Conservation (phyloP, 2,113 vertebrate genomes). For the Caretta caretta region DNA sequence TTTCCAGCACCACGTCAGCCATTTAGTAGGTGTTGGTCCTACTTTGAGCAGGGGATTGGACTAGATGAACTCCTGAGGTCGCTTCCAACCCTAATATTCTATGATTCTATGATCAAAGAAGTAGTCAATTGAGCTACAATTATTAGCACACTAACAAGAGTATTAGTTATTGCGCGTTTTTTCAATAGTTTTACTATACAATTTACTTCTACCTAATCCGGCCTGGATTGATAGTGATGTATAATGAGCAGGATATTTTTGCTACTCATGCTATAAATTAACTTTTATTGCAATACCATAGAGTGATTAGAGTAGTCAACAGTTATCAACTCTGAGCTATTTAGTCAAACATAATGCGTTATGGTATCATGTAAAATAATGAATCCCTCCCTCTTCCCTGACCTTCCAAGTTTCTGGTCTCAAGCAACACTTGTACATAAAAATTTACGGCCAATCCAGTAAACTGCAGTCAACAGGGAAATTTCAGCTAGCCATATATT, state of each 20-base stretch:
- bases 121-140: not conserved
- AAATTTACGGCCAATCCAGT: not conserved
- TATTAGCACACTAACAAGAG: conserved; percentile 27
- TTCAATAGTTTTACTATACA: not conserved
- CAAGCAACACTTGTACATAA: not conserved
- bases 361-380: not conserved
- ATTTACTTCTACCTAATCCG: conserved; percentile 2
- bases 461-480: not conserved
- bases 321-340: not conserved
- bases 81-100: too few relatives aligned
- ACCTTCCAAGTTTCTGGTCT: not conserved
- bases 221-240: conserved; percentile 18
- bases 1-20: not conserved
- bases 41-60: too few relatives aligned
- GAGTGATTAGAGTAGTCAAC: not conserved
- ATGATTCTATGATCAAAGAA: rapidly evolving
- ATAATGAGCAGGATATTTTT: not conserved
- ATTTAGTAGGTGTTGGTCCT: too few relatives aligned
- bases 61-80: too few relatives aligned
- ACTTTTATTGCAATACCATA: not conserved
- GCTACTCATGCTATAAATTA: conserved; percentile 42
- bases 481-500: not conserved
- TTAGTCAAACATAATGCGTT: not conserved
- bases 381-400: not conserved
- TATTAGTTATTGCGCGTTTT: not conserved